Evolutionary conservation across 2,797 vertebrate species (phyloP).

Genomic region (Lates japonicus): DNA sequence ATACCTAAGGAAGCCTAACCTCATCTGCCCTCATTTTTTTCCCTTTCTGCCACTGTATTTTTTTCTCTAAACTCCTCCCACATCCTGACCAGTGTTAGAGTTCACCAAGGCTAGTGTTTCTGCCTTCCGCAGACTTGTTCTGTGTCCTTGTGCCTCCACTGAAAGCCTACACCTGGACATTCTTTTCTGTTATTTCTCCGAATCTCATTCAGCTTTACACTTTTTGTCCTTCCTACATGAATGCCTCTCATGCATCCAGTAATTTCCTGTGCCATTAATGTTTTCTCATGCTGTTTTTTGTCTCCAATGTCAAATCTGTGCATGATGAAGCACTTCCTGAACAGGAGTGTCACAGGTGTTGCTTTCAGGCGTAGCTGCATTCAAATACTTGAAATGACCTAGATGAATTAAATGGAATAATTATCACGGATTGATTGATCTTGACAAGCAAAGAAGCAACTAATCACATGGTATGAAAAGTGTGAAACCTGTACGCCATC

Average conservation of each 20-base stretch:
- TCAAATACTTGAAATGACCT: constrained; percentile 9
- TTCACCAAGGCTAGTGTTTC: background rate
- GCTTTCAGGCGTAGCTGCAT: constrained; percentile 37
- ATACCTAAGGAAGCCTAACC: too few relatives aligned
- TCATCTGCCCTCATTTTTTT: background rate
- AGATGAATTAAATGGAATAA: constrained; percentile 27
- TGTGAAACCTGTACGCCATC: constrained; percentile 4
- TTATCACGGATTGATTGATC: constrained; percentile 23
- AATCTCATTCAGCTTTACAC: constrained; percentile 1
- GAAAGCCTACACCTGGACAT: constrained; percentile 5
- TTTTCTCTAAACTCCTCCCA: background rate
- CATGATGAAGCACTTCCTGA: constrained; percentile 27
- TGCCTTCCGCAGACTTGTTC: background rate
- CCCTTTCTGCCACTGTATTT: background rate
- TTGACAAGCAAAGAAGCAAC: constrained; percentile 2
- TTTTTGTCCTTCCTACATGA: constrained; percentile 32
- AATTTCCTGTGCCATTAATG: constrained; percentile 34
- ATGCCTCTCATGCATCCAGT: constrained; percentile 21
- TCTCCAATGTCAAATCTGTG: constrained; percentile 1
- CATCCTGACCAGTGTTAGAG: background rate
- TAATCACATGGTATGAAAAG: constrained; percentile 26
- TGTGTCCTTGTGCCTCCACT: constrained; percentile 20
- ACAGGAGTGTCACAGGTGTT: constrained; percentile 42
- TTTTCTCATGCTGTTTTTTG: constrained; percentile 22
- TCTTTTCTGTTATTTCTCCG: constrained; percentile 32